These are phyloP conservation scores for Xiphydria camelus DNA, from an alignment of 2,888 invertebrate species.

Conservation along the genomic window DNA sequence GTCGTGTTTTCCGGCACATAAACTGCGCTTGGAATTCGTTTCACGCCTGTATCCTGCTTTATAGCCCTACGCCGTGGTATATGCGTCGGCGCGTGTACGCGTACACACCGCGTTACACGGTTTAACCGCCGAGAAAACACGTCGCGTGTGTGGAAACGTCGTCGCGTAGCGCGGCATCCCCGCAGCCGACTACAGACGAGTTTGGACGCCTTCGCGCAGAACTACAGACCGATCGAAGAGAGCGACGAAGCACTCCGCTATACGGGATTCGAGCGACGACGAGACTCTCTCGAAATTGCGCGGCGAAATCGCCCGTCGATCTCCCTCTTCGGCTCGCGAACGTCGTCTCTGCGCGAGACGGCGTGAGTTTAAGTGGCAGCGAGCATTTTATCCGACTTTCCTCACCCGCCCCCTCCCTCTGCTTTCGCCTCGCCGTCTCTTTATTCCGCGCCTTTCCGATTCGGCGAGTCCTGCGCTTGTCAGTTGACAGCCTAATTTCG, in stretches of 20 bases:
- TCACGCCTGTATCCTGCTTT: conserved; percentile 22
- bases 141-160: conserved; percentile 5
- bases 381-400: background rate
- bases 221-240: too few relatives aligned
- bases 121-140: too few relatives aligned
- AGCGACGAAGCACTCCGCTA: too few relatives aligned
- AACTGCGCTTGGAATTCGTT: conserved; percentile 20
- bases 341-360: background rate
- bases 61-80: conserved; percentile 6
- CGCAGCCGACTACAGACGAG: too few relatives aligned
- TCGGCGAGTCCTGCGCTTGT: background rate
- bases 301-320: too few relatives aligned
- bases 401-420: too few relatives aligned
- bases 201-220: too few relatives aligned
- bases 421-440: too few relatives aligned
- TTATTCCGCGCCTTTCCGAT: background rate
- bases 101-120: conserved; percentile 5
- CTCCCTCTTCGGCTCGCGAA: background rate
- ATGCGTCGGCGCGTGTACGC: too few relatives aligned
- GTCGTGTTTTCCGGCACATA: conserved; percentile 23
- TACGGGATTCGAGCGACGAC: too few relatives aligned
- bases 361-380: background rate
- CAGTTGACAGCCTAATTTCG: background rate
- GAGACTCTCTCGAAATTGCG: too few relatives aligned
- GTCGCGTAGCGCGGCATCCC: too few relatives aligned